phyloP scores from a whole-genome alignment of 1,140 invertebrate species.

The Idris sp. region DNA sequence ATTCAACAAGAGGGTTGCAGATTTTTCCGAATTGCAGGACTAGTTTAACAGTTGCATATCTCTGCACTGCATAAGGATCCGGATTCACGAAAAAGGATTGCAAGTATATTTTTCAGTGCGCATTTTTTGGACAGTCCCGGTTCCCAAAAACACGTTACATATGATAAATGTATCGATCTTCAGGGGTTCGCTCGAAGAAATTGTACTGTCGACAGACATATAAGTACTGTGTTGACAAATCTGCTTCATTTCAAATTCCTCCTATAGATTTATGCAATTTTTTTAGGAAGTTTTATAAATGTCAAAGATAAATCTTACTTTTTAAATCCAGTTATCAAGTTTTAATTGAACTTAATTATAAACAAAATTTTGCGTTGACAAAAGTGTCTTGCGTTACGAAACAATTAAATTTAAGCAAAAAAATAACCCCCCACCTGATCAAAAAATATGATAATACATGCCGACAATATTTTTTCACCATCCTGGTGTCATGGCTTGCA shows the following conservation, averaged over 20 bases:
- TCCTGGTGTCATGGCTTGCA: constrained; percentile 7
- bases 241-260: no score
- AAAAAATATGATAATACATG: constrained; percentile 6
- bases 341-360: no score
- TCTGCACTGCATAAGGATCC: constrained; percentile 10
- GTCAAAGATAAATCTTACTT: no score
- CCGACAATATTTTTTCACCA: background rate
- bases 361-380: no score
- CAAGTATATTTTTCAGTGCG: constrained; percentile 38
- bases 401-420: no score
- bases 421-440: background rate
- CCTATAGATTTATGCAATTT: no score
- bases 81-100: constrained; percentile 36
- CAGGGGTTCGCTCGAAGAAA: no score
- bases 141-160: constrained; percentile 32
- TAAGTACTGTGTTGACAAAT: no score
- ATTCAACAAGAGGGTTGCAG: constrained; percentile 13
- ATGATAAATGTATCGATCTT: constrained; percentile 11
- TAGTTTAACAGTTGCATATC: constrained; percentile 40
- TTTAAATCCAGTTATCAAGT: no score
- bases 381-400: constrained; percentile 12
- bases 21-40: constrained; percentile 50
- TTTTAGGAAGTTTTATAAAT: no score
- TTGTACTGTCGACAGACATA: no score
- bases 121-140: constrained; percentile 10